Percentiles rank a stretch among this genome's conserved stretches.
Conservation (phyloP, 2,113 vertebrate species). For the Datnioides undecimradiatus region DNA sequence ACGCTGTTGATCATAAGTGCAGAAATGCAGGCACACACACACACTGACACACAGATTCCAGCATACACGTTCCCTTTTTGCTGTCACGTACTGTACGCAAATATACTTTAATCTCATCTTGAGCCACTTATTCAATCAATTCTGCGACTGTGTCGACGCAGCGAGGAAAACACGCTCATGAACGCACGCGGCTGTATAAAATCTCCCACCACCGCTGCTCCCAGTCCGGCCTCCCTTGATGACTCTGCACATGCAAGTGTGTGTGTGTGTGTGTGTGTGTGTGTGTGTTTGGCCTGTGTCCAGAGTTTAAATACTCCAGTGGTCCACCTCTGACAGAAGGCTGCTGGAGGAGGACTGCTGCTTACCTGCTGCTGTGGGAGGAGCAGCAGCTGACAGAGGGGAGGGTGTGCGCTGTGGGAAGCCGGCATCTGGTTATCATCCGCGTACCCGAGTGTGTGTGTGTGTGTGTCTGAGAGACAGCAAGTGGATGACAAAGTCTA, state of each 20-base stretch:
- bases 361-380: conserved; percentile 56
- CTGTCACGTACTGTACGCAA: conserved; percentile 14
- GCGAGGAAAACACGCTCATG: not conserved
- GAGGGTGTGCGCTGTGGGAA: not conserved
- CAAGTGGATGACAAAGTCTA: conserved; percentile 26
- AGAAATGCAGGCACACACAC: conserved; percentile 6
- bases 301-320: conserved; percentile 50
- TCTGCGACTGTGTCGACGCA: not conserved
- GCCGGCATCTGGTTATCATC: conserved; percentile 54
- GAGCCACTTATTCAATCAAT: not conserved
- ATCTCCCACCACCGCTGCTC: conserved; percentile 4
- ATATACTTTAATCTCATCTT: not conserved
- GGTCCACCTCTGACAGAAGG: conserved; percentile 34
- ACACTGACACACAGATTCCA: conserved; percentile 16
- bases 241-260: conserved; percentile 15
- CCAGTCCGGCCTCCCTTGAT: conserved; percentile 21
- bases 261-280: conserved; percentile 20
- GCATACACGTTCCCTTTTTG: not conserved
- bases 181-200: conserved; percentile 10
- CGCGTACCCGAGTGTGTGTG: not conserved
- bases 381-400: conserved; percentile 23
- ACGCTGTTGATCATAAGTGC: conserved; percentile 9
- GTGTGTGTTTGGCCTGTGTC: conserved; percentile 48
- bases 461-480: not conserved
- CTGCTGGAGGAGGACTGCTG: conserved; percentile 41